phyloP scores from a whole-genome alignment of 2,888 invertebrate genomes.

The Temnothorax rugatulus region DNA sequence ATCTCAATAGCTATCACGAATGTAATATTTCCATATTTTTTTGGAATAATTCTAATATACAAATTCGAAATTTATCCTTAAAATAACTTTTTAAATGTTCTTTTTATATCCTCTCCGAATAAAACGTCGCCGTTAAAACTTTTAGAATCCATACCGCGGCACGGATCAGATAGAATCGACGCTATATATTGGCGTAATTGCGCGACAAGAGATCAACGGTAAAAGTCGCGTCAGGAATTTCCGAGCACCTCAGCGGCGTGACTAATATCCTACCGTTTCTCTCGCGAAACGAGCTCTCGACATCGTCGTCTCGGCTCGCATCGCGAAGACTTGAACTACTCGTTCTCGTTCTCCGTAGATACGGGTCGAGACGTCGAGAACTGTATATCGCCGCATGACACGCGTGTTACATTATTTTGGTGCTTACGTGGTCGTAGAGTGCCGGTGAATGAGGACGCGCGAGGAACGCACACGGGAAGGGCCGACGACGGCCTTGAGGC shows the following conservation, averaged over 20 bases:
- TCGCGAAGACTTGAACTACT: not conserved
- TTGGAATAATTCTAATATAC: not conserved
- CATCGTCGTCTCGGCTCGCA: not conserved
- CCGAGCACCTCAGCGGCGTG: not conserved
- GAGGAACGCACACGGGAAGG: conserved; percentile 26
- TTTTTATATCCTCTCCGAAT: not conserved
- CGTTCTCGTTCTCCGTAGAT: not conserved
- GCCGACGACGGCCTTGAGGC: conserved; percentile 60
- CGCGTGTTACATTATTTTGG: conserved; percentile 43
- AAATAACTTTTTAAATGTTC: not conserved
- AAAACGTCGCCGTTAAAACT: not conserved
- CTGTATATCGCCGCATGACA: not conserved
- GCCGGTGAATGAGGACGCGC: conserved; percentile 71
- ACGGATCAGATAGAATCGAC: not conserved
- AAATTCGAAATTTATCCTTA: not conserved
- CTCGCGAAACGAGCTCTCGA: conserved; percentile 13
- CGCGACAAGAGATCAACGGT: not conserved
- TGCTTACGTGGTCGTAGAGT: conserved; percentile 42
- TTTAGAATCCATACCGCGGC: not conserved
- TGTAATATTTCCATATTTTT: not conserved
- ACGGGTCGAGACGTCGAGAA: not conserved
- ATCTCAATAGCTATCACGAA: not conserved
- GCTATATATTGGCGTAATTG: not conserved
- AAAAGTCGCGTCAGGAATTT: conserved; percentile 33
- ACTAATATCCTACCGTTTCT: conserved; percentile 6